These are phyloP conservation scores for Thereva unica DNA, from an alignment of 2,888 invertebrate genomes.

Conservation along the genomic window DNA sequence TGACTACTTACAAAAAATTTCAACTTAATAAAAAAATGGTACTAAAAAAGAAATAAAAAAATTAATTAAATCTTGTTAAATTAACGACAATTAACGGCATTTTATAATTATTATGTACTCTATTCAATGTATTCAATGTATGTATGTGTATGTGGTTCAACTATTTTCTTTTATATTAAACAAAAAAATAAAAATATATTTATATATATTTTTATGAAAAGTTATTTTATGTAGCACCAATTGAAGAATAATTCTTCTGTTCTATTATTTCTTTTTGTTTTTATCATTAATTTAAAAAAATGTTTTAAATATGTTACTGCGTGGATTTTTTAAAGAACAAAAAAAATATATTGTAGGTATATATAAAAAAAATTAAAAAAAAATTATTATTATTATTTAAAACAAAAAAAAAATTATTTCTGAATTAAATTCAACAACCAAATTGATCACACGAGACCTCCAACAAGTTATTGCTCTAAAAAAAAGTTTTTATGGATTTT, in stretches of 20 bases:
- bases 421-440: slow-evolving; percentile 47
- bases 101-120: no score
- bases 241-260: slow-evolving; percentile 40
- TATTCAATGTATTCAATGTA: neutral
- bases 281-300: neutral
- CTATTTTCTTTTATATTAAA: slow-evolving; percentile 1
- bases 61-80: no score
- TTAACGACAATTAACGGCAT: no score
- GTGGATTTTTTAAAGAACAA: slow-evolving; percentile 44
- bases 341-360: slow-evolving; percentile 40
- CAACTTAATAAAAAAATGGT: no score
- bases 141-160: neutral
- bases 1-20: no score
- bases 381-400: no score
- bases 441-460: slow-evolving; percentile 32
- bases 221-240: slow-evolving; percentile 43
- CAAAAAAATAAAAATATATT: slow-evolving; percentile 18
- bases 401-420: slow-evolving; percentile 7
- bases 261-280: slow-evolving; percentile 37
- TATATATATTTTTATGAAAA: neutral
- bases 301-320: neutral
- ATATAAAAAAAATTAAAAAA: slow-evolving; percentile 45
- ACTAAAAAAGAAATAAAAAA: no score
- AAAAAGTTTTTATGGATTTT: neutral
- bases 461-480: slow-evolving; percentile 25